These are phyloP conservation scores for Agapornis canus DNA, from an alignment of 2,797 vertebrate genomes.

Conservation along the genomic window DNA sequence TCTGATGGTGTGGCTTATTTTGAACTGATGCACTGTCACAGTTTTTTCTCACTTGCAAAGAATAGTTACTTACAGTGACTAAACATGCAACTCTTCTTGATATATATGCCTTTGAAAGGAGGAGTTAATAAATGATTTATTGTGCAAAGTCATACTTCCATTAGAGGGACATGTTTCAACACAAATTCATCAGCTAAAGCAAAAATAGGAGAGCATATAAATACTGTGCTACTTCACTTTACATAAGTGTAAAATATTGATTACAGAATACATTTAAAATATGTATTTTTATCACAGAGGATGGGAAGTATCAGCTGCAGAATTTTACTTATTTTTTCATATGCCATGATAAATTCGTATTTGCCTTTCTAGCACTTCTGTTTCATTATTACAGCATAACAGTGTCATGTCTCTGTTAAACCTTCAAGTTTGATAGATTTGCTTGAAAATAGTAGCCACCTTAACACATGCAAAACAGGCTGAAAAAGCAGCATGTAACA, in stretches of 20 bases:
- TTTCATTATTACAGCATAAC: constrained; percentile 36
- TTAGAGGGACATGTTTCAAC: neutral
- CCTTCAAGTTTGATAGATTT: constrained; percentile 52
- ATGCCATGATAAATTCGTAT: neutral
- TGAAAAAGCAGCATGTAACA: constrained; percentile 43
- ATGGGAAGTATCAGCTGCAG: neutral
- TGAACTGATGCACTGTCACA: neutral
- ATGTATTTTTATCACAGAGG: neutral
- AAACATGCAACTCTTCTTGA: neutral
- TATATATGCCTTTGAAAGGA: neutral
- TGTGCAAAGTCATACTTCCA: neutral
- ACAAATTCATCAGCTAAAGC: constrained; percentile 18
- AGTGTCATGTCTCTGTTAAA: constrained; percentile 53
- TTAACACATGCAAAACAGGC: constrained; percentile 44
- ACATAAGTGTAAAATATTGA: neutral
- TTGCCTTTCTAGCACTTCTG: neutral
- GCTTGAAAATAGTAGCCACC: constrained; percentile 61
- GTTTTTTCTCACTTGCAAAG: constrained; percentile 14
- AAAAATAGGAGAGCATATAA: constrained; percentile 10
- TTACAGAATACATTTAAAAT: neutral
- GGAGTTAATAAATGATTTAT: neutral
- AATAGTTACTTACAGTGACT: constrained; percentile 51
- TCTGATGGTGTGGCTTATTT: constrained; percentile 15
- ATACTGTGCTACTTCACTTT: constrained; percentile 1
- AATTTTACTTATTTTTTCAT: neutral